Percentiles rank a stretch among this genome's conserved stretches.
phyloP scores from a whole-genome alignment of 1,140 invertebrate genomes.

The Lamellibrachia luymesi region DNA sequence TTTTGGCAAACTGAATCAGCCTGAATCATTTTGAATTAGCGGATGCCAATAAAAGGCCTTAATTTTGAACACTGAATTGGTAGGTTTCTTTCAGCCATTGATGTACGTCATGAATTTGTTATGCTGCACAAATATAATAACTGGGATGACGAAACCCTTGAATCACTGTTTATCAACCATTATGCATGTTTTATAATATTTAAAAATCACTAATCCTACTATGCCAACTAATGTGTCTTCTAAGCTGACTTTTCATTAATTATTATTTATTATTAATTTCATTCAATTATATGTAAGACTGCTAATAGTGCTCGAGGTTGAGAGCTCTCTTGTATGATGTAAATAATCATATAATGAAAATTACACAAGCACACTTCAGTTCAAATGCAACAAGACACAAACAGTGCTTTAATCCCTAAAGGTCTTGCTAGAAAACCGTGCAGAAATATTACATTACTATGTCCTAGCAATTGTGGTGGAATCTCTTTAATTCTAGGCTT shows the following conservation, averaged over 20 bases:
- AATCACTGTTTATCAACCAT: neutral
- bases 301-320: neutral
- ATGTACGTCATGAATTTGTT: neutral
- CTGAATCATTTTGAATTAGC: too few relatives aligned
- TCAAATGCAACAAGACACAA: neutral
- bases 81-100: too few relatives aligned
- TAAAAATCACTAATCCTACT: conserved; percentile 20
- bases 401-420: too few relatives aligned
- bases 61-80: too few relatives aligned
- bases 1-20: too few relatives aligned
- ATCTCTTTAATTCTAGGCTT: neutral
- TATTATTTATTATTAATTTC: neutral
- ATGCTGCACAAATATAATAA: neutral
- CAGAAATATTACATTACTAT: neutral
- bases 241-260: neutral
- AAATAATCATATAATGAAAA: neutral
- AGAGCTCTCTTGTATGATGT: neutral
- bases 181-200: neutral
- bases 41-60: too few relatives aligned
- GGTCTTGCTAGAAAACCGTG: neutral
- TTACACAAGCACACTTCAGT: neutral
- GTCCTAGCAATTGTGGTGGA: neutral
- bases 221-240: neutral
- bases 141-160: neutral
- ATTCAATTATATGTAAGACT: neutral